phyloP scores from a whole-genome alignment of 2,797 vertebrate species.

The Hozukius guyotensis region DNA sequence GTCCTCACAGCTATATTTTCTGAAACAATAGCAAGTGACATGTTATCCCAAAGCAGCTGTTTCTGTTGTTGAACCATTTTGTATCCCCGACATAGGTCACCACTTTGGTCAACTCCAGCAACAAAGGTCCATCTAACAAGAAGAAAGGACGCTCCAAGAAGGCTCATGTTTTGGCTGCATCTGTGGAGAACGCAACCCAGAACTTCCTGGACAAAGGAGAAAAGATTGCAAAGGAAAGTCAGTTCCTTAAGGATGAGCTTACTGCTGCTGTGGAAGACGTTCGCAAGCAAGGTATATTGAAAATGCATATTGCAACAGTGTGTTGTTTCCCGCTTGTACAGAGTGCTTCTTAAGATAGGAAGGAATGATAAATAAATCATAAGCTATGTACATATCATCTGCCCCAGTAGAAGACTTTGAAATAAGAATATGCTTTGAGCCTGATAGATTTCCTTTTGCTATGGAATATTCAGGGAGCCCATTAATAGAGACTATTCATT shows the following conservation, averaged over 20 bases:
- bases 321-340: constrained; percentile 24
- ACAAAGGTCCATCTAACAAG: constrained; percentile 98
- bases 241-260: constrained; percentile 97
- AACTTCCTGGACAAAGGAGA: constrained; percentile 99
- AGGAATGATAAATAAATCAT: constrained; percentile 63
- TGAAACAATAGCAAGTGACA: not conserved
- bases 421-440: constrained; percentile 46
- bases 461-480: constrained; percentile 19
- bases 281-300: constrained; percentile 93
- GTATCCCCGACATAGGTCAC: constrained; percentile 86
- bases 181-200: constrained; percentile 96
- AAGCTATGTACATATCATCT: constrained; percentile 61
- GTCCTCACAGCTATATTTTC: not conserved
- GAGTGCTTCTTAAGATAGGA: constrained; percentile 52
- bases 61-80: constrained; percentile 11
- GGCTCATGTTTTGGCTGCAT: constrained; percentile 96
- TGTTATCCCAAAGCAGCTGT: not conserved
- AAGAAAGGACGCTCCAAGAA: constrained; percentile 99
- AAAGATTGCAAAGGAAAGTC: constrained; percentile 98
- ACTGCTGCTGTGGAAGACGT: constrained; percentile 98
- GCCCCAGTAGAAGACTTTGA: constrained; percentile 36
- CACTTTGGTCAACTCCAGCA: constrained; percentile 97
- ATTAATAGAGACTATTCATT: constrained; percentile 44
- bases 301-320: constrained; percentile 46
- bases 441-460: constrained; percentile 21